Evolutionary conservation across 2,888 invertebrate species (phyloP).

Genomic region (Ochropleura plecta): DNA sequence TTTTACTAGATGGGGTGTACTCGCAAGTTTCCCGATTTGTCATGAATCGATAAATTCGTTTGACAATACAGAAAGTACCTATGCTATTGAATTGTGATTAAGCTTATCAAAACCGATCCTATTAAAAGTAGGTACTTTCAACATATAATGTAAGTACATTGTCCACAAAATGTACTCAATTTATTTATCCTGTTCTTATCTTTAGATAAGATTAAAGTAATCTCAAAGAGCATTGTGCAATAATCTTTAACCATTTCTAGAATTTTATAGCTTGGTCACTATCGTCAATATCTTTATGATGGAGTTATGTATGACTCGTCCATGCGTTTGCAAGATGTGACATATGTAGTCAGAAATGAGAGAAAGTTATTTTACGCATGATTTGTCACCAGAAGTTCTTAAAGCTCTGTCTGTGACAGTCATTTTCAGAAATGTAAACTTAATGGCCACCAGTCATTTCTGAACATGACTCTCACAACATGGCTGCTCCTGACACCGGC

Average conservation of each 20-base stretch:
- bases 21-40: not conserved
- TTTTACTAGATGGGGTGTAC: too few species aligned
- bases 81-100: not conserved
- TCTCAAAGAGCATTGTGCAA: constrained; percentile 22
- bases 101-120: not conserved
- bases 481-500: too few species aligned
- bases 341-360: not conserved
- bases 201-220: constrained; percentile 23
- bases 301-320: not conserved
- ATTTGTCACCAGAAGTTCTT: constrained; percentile 3
- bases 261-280: constrained; percentile 11
- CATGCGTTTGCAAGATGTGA: constrained; percentile 7
- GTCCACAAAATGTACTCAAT: constrained; percentile 9
- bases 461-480: too few species aligned
- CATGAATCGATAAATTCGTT: not conserved
- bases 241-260: constrained; percentile 15
- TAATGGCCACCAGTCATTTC: too few species aligned
- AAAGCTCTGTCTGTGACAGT: not conserved
- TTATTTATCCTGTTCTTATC: constrained; percentile 30
- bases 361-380: constrained; percentile 11
- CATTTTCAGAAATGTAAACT: not conserved
- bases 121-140: not conserved
- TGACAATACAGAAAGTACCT: not conserved
- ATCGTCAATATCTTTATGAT: not conserved
- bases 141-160: constrained; percentile 1